Percentiles rank a stretch among this genome's conserved stretches.
Conservation (phyloP, 2,113 vertebrate species). For the Chamaea fasciata region DNA sequence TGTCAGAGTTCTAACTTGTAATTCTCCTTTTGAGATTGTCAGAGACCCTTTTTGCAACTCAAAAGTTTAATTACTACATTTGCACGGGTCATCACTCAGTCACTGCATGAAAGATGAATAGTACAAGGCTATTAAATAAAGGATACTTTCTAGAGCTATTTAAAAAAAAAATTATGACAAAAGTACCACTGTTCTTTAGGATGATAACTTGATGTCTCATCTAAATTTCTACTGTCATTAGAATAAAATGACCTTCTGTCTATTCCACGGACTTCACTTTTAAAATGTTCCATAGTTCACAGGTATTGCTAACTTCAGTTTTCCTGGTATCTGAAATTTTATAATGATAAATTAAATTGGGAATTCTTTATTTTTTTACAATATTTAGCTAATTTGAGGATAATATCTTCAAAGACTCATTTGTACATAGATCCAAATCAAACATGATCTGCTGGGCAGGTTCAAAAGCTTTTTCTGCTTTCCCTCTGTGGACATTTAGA, state of each 20-base stretch:
- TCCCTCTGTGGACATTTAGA: neutral
- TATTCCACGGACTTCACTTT: neutral
- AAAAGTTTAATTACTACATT: constrained; percentile 50
- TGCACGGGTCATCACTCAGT: constrained; percentile 23
- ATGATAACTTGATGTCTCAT: neutral
- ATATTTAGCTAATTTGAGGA: neutral
- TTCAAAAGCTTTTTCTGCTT: neutral
- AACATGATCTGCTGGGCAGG: neutral
- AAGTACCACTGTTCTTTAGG: constrained; percentile 20
- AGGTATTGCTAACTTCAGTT: neutral
- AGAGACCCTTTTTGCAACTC: neutral
- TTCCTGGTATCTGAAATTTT: neutral
- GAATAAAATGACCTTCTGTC: constrained; percentile 13
- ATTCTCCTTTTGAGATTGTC: constrained; percentile 29
- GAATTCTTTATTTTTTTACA: neutral
- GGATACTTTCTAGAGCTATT: neutral
- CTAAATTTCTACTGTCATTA: neutral
- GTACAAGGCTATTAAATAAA: constrained; percentile 23
- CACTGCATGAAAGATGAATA: neutral
- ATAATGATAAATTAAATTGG: neutral
- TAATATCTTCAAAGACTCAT: neutral
- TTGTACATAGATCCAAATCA: neutral
- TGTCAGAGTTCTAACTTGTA: constrained; percentile 23
- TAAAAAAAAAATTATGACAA: neutral
- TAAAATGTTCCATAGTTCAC: neutral